Percentiles rank a stretch among this genome's conserved stretches.
phyloP scores from a whole-genome alignment of 2,888 invertebrate genomes.

The Apamea monoglypha region DNA sequence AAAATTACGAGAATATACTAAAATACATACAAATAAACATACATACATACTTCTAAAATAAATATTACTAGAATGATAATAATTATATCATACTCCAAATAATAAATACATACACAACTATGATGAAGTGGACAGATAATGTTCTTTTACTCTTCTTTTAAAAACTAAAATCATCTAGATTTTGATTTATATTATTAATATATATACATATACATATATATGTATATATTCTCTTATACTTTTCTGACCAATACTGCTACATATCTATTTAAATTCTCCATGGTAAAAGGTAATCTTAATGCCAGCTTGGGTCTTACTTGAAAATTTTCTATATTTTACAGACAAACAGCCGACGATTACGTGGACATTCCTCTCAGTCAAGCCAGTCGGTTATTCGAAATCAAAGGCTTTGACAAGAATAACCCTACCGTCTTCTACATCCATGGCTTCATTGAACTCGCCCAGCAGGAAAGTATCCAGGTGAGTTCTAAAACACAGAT shows the following conservation, averaged over 20 bases:
- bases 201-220: too few species aligned
- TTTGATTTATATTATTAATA: too few species aligned
- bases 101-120: too few species aligned
- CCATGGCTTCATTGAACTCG: constrained; percentile 91
- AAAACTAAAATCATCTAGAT: not conserved
- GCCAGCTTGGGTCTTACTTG: not conserved
- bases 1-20: too few species aligned
- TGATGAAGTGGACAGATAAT: too few species aligned
- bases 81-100: too few species aligned
- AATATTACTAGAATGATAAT: too few species aligned
- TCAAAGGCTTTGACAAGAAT: constrained; percentile 85
- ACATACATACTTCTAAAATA: too few species aligned
- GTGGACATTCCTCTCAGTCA: constrained; percentile 88
- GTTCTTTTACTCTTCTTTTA: too few species aligned
- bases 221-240: not conserved
- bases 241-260: not conserved
- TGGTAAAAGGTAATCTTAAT: not conserved
- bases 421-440: constrained; percentile 90
- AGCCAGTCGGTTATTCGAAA: constrained; percentile 83
- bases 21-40: too few species aligned
- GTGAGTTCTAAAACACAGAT: constrained; percentile 66
- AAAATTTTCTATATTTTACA: constrained; percentile 65
- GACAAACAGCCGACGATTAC: constrained; percentile 81
- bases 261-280: not conserved
- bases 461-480: constrained; percentile 90